A percentile compares a stretch with the other conserved stretches of the same genome.
Evolutionary conservation across 2,113 vertebrate genomes (phyloP).

Genomic region (Numida meleagris): DNA sequence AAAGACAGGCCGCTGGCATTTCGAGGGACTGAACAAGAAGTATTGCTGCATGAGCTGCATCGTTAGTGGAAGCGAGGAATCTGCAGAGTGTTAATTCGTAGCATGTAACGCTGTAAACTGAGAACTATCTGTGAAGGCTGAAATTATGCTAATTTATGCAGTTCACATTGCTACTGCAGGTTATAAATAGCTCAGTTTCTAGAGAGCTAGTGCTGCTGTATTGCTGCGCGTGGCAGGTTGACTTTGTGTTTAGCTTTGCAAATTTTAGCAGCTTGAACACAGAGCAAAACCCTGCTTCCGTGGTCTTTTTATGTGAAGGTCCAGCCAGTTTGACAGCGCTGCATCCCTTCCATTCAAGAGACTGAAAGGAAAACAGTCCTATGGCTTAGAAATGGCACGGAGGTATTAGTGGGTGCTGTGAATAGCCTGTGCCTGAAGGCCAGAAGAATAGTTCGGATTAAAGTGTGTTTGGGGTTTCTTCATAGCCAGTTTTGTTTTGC

Average conservation of each 20-base stretch:
- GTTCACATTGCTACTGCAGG: constrained; percentile 62
- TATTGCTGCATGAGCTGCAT: background rate
- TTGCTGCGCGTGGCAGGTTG: constrained; percentile 5
- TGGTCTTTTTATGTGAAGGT: background rate
- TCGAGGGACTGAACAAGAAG: background rate
- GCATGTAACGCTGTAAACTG: constrained; percentile 30
- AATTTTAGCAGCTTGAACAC: background rate
- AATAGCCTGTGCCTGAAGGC: background rate
- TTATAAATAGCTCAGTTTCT: constrained; percentile 76
- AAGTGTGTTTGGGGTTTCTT: background rate
- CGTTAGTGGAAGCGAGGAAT: constrained; percentile 1
- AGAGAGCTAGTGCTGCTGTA: constrained; percentile 48
- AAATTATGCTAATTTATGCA: constrained; percentile 78
- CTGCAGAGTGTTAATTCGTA: constrained; percentile 53
- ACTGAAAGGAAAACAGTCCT: background rate
- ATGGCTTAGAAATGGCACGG: background rate
- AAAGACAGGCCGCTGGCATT: background rate
- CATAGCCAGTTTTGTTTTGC: background rate
- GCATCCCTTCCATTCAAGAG: background rate
- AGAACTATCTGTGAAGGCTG: constrained; percentile 57
- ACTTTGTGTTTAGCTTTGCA: background rate
- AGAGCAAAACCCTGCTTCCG: background rate
- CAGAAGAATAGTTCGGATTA: background rate
- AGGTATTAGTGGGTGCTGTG: background rate
- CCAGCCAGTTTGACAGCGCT: background rate